phyloP scores from a whole-genome alignment of 2,113 vertebrate genomes.

The Grammomys surdaster region DNA sequence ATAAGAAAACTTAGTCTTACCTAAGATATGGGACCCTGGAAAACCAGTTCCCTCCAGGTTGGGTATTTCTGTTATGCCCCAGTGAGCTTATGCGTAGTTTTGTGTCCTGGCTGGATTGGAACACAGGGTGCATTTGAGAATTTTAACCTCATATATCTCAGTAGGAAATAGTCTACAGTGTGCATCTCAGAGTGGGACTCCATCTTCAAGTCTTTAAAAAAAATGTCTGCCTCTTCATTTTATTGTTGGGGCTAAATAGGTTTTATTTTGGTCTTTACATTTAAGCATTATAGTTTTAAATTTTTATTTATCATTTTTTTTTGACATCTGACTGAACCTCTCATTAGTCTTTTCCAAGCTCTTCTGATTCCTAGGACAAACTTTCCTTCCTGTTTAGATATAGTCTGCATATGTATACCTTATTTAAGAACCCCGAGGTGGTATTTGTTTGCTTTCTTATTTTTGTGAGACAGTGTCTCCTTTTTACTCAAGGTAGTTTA shows the following conservation, averaged over 20 bases:
- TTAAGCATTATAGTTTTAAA: background rate
- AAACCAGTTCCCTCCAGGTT: slow-evolving; percentile 33
- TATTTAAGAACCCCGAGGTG: background rate
- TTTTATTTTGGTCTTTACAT: slow-evolving; percentile 24
- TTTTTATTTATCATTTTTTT: background rate
- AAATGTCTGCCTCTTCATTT: background rate
- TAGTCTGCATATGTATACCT: background rate
- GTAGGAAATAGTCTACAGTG: background rate
- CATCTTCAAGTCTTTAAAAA: background rate
- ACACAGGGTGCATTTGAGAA: slow-evolving; percentile 13
- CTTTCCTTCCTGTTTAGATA: background rate
- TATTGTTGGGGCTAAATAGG: background rate
- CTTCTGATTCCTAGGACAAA: background rate
- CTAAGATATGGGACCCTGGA: background rate
- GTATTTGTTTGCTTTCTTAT: background rate
- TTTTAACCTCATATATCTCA: background rate
- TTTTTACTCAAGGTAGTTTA: background rate
- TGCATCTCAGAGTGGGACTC: background rate
- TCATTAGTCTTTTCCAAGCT: background rate
- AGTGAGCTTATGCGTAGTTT: slow-evolving; percentile 6
- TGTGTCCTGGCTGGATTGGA: background rate
- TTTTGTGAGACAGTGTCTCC: background rate
- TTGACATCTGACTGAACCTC: background rate
- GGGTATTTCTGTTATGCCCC: background rate
- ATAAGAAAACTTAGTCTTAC: slow-evolving; percentile 13